Evolutionary conservation across 2,113 vertebrate species (phyloP).

Genomic region (Bubo scandiacus): DNA sequence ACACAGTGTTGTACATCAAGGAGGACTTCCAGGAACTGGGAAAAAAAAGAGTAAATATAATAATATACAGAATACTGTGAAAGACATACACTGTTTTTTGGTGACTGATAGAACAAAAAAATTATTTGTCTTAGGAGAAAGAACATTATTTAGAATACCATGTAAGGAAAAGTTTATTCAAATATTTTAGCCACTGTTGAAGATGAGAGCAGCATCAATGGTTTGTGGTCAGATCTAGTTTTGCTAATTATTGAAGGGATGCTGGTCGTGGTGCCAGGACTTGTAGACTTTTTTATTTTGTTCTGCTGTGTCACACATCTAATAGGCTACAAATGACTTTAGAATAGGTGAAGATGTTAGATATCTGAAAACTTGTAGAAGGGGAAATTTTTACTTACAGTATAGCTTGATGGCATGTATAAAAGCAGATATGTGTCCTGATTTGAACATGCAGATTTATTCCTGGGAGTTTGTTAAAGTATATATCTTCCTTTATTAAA

Average conservation of each 20-base stretch:
- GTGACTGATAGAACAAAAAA: background rate
- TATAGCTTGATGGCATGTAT: background rate
- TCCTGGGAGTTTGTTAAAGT: background rate
- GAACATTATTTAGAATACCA: background rate
- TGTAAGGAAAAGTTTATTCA: background rate
- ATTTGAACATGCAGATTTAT: background rate
- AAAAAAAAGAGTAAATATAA: background rate
- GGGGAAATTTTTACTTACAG: background rate
- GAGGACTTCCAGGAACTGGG: background rate
- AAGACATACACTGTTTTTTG: background rate
- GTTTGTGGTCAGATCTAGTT: background rate
- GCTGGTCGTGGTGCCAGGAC: background rate
- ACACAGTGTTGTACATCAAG: background rate
- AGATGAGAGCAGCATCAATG: background rate
- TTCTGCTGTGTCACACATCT: background rate
- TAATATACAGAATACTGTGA: background rate
- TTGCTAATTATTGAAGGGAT: background rate
- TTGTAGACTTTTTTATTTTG: background rate
- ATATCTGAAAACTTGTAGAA: background rate
- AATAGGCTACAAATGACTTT: background rate
- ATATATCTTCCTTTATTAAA: background rate
- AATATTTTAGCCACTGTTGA: background rate
- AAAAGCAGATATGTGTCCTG: background rate
- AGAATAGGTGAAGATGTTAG: background rate
- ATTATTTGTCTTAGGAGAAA: background rate